Base-by-base conservation (phyloP, 2,888 invertebrate species). In the Andrena camellia region DNA sequence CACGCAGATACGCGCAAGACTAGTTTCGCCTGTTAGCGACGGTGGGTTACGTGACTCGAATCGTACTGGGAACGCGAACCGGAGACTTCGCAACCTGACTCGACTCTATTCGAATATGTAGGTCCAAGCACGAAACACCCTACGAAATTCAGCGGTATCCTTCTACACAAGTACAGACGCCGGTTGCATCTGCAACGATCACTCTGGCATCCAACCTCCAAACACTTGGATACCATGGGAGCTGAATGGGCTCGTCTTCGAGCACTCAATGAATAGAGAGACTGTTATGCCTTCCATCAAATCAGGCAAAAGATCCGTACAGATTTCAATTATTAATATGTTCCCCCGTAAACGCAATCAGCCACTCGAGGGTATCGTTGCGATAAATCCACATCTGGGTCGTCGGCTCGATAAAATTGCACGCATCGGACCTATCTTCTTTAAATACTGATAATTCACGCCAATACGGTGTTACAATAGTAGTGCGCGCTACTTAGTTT, bases 1-100 rank as follows among this genome's bases (percentile, higher is more conserved):
- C 69, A 33, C 69, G 60, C 72, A 60, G 77, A 67, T 67, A 60
- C 70, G 60, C 48, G 60, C 35, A 50, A 60, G 54, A 82, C 60
- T 69, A 57, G 52, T 70, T 85, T 81, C 81, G 79, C 60, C 63
- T 81, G 20, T 70, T 81, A 79, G 83, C 80, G 85, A 83, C 86
- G 73, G 75, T 48, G 72, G 82, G 50, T 87, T 85, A 89, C 90
- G 90, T 88, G 90, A 90, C 85, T 84, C 57, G 80, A 83, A 69
- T 87, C 83, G 77, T 20, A 20, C 54, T 4, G 62, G 29, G 35
- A 54, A 23, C 31, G 50, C 48, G 50, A 64, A 48, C 33, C 20
- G 29, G 52, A 54, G 62, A 81, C 78, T 71, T 73, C 63, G 69
- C 81, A 85, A 80, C 59, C 85, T 83, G 83, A 63, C 78, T 78